Conservation (phyloP, 2,797 vertebrate species). For the Danio jaintianensis region DNA sequence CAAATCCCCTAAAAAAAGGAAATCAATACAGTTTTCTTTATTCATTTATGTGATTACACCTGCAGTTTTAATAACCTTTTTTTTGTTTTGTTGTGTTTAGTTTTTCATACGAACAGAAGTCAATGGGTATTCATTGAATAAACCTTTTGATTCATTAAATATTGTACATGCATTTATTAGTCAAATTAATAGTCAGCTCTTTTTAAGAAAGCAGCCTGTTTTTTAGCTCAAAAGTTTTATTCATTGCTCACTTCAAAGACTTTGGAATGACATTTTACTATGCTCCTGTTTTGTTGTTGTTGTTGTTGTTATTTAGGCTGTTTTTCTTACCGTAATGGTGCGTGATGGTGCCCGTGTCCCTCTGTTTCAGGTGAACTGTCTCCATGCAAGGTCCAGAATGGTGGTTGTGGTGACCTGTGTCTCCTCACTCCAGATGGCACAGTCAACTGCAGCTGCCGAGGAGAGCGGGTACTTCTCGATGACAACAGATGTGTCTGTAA, state of each 20-base stretch:
- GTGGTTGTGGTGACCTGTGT: slow-evolving; percentile 96
- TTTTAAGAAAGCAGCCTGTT: slow-evolving; percentile 26
- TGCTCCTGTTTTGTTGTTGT: slow-evolving; percentile 16
- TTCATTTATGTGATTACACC: not conserved
- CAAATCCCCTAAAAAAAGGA: not conserved
- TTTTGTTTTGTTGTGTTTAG: slow-evolving; percentile 2
- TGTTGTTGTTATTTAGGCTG: slow-evolving; percentile 7
- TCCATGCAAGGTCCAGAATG: slow-evolving; percentile 90
- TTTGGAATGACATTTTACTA: slow-evolving; percentile 4
- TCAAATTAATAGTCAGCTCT: slow-evolving; percentile 32
- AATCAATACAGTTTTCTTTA: not conserved
- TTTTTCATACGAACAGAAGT: slow-evolving; percentile 33
- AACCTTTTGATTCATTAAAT: not conserved
- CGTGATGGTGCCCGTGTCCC: not conserved
- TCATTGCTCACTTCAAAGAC: slow-evolving; percentile 31
- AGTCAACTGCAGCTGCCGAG: slow-evolving; percentile 95
- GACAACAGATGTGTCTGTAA: slow-evolving; percentile 99
- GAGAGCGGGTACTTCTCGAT: slow-evolving; percentile 90
- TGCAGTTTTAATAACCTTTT: not conserved
- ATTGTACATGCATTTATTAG: not conserved
- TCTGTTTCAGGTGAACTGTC: slow-evolving; percentile 89
- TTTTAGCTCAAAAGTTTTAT: slow-evolving; percentile 24
- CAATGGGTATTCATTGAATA: slow-evolving; percentile 12
- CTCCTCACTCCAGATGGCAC: slow-evolving; percentile 89
- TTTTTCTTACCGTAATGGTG: not conserved